Evolutionary conservation across 2,113 vertebrate species (phyloP).

Genomic region (Australoheros scitulus): DNA sequence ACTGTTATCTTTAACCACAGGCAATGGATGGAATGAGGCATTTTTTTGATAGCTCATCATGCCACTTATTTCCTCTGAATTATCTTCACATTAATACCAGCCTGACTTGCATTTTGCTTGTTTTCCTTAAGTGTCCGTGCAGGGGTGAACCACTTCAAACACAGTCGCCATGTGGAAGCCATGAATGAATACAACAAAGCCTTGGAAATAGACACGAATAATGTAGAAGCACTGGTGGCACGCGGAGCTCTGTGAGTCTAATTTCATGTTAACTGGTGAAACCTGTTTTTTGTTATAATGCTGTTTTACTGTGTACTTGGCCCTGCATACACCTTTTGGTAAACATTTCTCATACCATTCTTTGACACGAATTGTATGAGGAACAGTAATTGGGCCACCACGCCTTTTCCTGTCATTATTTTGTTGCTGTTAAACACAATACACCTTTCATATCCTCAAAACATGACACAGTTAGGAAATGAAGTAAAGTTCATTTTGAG

Average conservation of each 20-base stretch:
- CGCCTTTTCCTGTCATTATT: not conserved
- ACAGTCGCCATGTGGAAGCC: slow-evolving; percentile 91
- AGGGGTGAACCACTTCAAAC: slow-evolving; percentile 95
- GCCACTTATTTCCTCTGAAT: not conserved
- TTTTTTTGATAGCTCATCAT: not conserved
- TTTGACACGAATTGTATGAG: not conserved
- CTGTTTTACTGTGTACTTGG: not conserved
- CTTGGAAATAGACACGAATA: slow-evolving; percentile 92
- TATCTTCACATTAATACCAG: not conserved
- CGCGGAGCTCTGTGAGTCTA: slow-evolving; percentile 91
- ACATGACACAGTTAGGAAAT: not conserved
- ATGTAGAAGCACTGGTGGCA: slow-evolving; percentile 96
- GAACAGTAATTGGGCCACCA: not conserved
- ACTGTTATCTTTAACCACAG: not conserved
- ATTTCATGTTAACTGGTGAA: not conserved
- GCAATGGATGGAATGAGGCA: not conserved
- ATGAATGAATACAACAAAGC: slow-evolving; percentile 99
- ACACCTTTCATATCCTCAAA: not conserved
- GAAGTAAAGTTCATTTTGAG: not conserved
- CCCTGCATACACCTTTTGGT: not conserved
- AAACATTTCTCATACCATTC: not conserved
- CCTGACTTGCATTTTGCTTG: not conserved
- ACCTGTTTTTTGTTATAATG: not conserved
- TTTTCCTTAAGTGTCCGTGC: slow-evolving; percentile 86
- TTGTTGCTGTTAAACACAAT: not conserved